phyloP scores from a whole-genome alignment of 2,113 vertebrate species.

The Microcebus griseorufus region DNA sequence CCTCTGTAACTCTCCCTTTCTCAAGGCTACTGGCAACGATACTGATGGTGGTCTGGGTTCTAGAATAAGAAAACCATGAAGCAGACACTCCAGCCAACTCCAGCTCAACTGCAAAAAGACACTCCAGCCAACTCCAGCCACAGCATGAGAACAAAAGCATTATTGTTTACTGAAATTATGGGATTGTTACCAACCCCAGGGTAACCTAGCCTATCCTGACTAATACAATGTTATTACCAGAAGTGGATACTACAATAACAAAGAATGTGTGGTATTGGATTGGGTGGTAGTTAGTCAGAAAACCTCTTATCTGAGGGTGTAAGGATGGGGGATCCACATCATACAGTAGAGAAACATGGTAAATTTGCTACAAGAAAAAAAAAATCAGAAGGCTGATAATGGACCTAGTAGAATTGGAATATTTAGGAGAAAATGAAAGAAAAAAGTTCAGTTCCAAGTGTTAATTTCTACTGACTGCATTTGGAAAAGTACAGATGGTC shows the following conservation, averaged over 20 bases:
- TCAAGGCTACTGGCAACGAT: neutral
- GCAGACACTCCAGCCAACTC: neutral
- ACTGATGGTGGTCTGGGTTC: neutral
- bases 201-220: neutral
- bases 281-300: neutral
- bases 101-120: neutral
- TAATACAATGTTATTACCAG: neutral
- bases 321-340: neutral
- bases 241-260: neutral
- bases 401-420: neutral
- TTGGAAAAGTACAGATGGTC: neutral
- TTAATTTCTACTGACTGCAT: neutral
- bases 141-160: neutral
- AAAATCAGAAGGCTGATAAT: neutral
- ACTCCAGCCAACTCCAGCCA: neutral
- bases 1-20: neutral
- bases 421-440: neutral
- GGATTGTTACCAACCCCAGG: neutral
- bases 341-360: neutral
- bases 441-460: neutral
- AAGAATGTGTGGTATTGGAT: neutral
- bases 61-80: neutral
- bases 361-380: neutral
- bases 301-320: neutral
- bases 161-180: neutral